Evolutionary conservation across 2,113 vertebrate species (phyloP), one percentile per base, ranked within the genome.

Genomic region (Entelurus aequoreus): DNA sequence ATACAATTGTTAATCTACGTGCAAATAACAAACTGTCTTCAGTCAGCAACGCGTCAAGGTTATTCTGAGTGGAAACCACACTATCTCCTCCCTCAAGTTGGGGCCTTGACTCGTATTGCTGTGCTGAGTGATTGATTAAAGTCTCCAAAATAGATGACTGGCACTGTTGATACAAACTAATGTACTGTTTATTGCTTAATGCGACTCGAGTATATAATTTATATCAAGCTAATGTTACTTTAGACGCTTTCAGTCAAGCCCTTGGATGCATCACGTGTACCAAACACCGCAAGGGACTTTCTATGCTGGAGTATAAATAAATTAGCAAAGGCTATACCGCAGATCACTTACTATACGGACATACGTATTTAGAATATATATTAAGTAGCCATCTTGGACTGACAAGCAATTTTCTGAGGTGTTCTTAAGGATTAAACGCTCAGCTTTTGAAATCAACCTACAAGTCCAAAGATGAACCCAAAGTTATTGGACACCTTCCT

Each of bases 301-400:
- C 64, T 66, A 69, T 76, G 68, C 67, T 76, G 67, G 84, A 87
- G 81, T 77, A 75, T 66, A 84, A 89, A 86, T 84, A 78, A 82
- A 74, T 76, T 86, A 87, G 82, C 86, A 86, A 62, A 73, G 63
- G 63, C 65, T 74, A 73, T 63, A 67, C 79, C 77, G 72, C 84
- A 84, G 80, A 79, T 21, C 60, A 48, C 72, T 77, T 82, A 75
- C 71, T 78, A 84, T 91, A 88, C 83, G 87, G 83, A 84, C 83
- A 76, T 78, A 42, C 42, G 4, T 46, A 46, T 46, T 46, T 46
- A 11, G 6, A 46, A 46, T 46, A 46, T 12, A 46, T 46, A 79
- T 63, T 66, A 84, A 78, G 81, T 74, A 71, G 70, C 68, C 62
- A 76, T 81, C 76, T 76, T 65, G 59, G 55, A 68, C 75, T 67